Percentiles rank a stretch among this genome's conserved stretches.
phyloP scores from a whole-genome alignment of 2,888 invertebrate genomes.

The Clostera curtula region DNA sequence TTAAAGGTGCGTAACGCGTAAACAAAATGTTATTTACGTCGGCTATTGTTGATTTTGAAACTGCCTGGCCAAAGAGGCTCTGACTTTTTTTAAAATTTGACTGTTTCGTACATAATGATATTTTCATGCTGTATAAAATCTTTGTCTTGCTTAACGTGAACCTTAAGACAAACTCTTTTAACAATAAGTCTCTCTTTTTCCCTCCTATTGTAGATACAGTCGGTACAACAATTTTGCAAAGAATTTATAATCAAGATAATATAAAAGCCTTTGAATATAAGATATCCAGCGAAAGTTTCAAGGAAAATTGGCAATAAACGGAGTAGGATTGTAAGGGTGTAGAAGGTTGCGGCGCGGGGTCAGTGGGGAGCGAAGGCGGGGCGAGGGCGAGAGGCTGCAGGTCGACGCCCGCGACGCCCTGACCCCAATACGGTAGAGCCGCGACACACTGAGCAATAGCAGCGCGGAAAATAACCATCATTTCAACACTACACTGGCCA shows the following conservation, averaged over 20 bases:
- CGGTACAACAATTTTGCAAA: too few relatives aligned
- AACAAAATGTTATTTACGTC: neutral
- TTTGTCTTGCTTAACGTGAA: too few relatives aligned
- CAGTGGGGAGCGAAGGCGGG: slow-evolving; percentile 11
- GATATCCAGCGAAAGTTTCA: slow-evolving; percentile 9
- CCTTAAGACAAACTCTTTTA: too few relatives aligned
- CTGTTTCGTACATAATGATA: too few relatives aligned
- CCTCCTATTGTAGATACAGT: too few relatives aligned
- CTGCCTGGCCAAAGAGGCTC: too few relatives aligned
- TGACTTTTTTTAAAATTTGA: too few relatives aligned
- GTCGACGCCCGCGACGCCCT: slow-evolving; percentile 73
- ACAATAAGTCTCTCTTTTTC: too few relatives aligned
- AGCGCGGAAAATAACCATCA: slow-evolving; percentile 69
- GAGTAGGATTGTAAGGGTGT: slow-evolving; percentile 18
- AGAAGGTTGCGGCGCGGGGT: slow-evolving; percentile 26
- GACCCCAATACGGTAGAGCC: slow-evolving; percentile 61
- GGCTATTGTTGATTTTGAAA: too few relatives aligned
- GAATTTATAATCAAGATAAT: too few relatives aligned
- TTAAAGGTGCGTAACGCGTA: slow-evolving; percentile 3
- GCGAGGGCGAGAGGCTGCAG: slow-evolving; percentile 49
- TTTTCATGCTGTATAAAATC: too few relatives aligned
- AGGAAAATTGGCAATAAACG: slow-evolving; percentile 24
- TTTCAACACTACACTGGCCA: too few relatives aligned
- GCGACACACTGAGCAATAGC: slow-evolving; percentile 59
- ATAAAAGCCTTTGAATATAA: neutral